These are phyloP conservation scores for Ciconia boyciana DNA, from an alignment of 2,113 vertebrate species.

Conservation along the genomic window DNA sequence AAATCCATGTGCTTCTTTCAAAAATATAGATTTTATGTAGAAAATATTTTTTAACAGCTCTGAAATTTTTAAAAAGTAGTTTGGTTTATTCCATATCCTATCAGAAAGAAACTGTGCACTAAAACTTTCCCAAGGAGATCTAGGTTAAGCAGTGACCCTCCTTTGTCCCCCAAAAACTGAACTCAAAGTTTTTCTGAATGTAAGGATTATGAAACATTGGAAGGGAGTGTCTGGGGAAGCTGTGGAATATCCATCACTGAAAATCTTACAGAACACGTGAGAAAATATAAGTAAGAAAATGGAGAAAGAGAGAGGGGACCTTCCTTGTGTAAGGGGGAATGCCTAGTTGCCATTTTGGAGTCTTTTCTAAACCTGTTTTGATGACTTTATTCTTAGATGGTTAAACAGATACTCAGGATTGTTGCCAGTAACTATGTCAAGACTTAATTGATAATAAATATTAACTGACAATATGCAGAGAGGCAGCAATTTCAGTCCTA, in stretches of 20 bases:
- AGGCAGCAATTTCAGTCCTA: not conserved
- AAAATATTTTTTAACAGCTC: not conserved
- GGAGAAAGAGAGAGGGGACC: rapidly evolving
- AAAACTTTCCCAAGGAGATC: not conserved
- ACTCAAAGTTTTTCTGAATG: not conserved
- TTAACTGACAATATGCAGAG: not conserved
- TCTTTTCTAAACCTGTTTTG: not conserved
- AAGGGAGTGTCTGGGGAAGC: not conserved
- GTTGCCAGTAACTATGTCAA: not conserved
- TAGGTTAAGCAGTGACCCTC: not conserved
- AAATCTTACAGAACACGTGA: not conserved
- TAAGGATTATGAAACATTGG: not conserved
- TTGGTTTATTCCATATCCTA: not conserved
- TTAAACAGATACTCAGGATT: not conserved
- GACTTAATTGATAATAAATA: not conserved
- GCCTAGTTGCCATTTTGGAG: not conserved
- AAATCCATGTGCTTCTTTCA: not conserved
- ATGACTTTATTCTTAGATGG: not conserved
- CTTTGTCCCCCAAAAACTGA: rapidly evolving
- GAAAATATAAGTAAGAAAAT: not conserved
- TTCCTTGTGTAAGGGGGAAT: not conserved
- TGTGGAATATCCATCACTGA: not conserved
- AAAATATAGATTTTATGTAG: not conserved
- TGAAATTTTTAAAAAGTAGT: not conserved
- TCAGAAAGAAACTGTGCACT: not conserved